These are phyloP conservation scores for Eupithecia inturbata DNA, from an alignment of 2,888 invertebrate species.

Conservation along the genomic window DNA sequence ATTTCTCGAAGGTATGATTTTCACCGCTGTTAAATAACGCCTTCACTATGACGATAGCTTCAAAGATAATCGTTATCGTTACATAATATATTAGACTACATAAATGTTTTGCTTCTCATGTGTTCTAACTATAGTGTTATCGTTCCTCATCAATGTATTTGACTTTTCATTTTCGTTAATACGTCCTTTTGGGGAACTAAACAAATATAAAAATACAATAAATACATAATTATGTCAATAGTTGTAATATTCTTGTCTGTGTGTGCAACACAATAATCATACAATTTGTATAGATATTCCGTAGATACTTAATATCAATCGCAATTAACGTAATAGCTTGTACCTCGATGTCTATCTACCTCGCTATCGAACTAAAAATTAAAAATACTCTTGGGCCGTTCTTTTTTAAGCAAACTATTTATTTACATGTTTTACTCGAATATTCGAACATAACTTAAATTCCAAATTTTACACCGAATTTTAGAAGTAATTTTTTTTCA, in stretches of 20 bases:
- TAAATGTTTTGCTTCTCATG: background rate
- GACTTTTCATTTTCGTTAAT: background rate
- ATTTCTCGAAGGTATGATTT: background rate
- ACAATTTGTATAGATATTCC: background rate
- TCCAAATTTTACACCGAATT: background rate
- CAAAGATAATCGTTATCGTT: background rate
- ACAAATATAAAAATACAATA: background rate
- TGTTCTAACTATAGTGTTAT: background rate
- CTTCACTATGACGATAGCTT: background rate
- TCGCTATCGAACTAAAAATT: constrained; percentile 19
- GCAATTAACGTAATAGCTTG: background rate
- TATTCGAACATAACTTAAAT: background rate
- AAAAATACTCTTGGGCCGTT: background rate
- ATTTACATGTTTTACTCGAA: background rate
- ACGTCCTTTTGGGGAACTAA: background rate
- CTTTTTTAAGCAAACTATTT: background rate
- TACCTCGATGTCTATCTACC: constrained; percentile 7
- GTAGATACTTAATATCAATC: background rate
- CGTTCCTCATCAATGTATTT: background rate
- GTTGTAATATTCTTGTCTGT: constrained; percentile 19
- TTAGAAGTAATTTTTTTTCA: background rate
- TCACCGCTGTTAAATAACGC: background rate
- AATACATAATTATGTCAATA: constrained; percentile 8
- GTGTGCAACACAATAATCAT: constrained; percentile 1
- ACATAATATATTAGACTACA: background rate